A percentile compares a stretch with the other conserved stretches of the same genome.
phyloP scores from a whole-genome alignment of 2,888 invertebrate species.

The Ormyrus rosae region DNA sequence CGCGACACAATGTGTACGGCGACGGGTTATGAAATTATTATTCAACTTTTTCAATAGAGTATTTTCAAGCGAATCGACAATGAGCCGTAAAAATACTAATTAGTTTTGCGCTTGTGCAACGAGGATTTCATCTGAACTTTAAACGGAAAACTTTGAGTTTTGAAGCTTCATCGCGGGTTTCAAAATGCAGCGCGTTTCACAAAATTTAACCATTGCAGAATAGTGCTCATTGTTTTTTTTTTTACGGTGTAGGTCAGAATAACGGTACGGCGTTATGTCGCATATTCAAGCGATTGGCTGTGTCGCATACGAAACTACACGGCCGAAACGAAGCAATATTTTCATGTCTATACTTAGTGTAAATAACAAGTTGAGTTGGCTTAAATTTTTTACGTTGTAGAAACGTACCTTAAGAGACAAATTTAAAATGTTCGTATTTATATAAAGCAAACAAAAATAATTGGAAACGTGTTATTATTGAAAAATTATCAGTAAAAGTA shows the following conservation, averaged over 20 bases:
- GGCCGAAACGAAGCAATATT: constrained; percentile 15
- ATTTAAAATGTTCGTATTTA: no score
- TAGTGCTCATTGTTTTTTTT: constrained; percentile 17
- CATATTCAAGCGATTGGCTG: constrained; percentile 33
- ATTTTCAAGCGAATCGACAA: constrained; percentile 41
- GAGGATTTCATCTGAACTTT: background rate
- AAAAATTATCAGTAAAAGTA: no score
- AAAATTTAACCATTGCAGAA: background rate
- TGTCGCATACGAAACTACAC: constrained; percentile 43
- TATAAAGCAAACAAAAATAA: no score
- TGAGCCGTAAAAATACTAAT: constrained; percentile 20
- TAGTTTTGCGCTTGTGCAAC: constrained; percentile 21
- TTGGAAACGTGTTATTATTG: no score
- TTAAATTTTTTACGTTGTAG: no score
- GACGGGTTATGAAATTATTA: constrained; percentile 1
- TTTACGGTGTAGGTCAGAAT: constrained; percentile 45
- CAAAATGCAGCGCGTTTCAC: background rate
- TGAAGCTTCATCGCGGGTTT: background rate
- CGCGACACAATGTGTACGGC: background rate
- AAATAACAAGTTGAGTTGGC: background rate
- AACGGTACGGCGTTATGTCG: constrained; percentile 42
- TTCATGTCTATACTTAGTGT: background rate
- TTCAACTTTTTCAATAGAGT: constrained; percentile 16
- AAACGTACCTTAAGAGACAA: no score
- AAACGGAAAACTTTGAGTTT: no score